Evolutionary conservation across 2,113 vertebrate species (phyloP).

Genomic region (Pungitius pungitius): DNA sequence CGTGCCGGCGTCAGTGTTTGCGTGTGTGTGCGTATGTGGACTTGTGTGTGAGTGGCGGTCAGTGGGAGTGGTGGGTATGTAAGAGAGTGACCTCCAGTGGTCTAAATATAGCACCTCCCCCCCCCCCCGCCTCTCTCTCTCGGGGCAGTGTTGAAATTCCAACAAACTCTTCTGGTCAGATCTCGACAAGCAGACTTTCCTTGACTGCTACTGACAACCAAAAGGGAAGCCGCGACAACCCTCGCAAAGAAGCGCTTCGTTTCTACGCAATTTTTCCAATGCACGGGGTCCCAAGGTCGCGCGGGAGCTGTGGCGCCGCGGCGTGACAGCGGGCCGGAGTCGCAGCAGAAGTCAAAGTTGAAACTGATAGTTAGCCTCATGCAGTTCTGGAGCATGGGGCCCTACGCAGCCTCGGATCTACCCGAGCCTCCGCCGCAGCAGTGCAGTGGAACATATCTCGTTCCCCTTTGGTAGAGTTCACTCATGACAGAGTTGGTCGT

Average conservation of each 20-base stretch:
- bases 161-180: conserved; percentile 78
- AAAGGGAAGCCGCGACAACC: conserved; percentile 30
- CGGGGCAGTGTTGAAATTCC: conserved; percentile 90
- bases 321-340: conserved; percentile 20
- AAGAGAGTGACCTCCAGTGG: conserved; percentile 86
- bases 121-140: conserved; percentile 83
- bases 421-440: conserved; percentile 33
- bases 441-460: conserved; percentile 34
- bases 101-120: conserved; percentile 94
- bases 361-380: conserved; percentile 52
- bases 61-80: conserved; percentile 89
- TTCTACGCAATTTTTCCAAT: conserved; percentile 25
- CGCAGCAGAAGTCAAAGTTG: conserved; percentile 44
- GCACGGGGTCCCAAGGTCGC: conserved; percentile 43
- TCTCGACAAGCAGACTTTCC: conserved; percentile 70
- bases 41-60: conserved; percentile 67
- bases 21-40: conserved; percentile 50
- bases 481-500: conserved; percentile 1
- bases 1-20: conserved; percentile 16
- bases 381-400: conserved; percentile 47
- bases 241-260: conserved; percentile 33
- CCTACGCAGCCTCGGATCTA: conserved; percentile 23
- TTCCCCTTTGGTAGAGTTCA: conserved; percentile 16
- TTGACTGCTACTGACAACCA: conserved; percentile 62
- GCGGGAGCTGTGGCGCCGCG: conserved; percentile 18